phyloP scores from a whole-genome alignment of 2,797 vertebrate species.

The Dermochelys coriacea region DNA sequence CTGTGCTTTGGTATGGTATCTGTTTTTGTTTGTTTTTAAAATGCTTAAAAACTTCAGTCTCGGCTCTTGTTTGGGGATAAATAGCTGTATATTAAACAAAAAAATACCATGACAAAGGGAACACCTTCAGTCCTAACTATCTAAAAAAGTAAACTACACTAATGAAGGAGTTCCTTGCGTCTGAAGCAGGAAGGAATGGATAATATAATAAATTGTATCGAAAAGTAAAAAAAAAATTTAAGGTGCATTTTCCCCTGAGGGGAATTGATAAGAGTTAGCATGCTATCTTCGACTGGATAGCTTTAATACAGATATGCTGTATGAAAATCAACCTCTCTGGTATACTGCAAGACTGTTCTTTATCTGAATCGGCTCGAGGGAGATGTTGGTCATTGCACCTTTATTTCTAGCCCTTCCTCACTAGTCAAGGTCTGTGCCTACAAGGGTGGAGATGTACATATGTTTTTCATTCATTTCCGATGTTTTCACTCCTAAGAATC shows the following conservation, averaged over 20 bases:
- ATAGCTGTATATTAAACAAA: constrained; percentile 63
- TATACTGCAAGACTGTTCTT: constrained; percentile 46
- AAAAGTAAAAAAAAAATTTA: constrained; percentile 33
- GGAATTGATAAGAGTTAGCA: constrained; percentile 48
- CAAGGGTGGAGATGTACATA: constrained; percentile 70
- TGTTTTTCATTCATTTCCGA: constrained; percentile 73
- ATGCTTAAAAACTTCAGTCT: constrained; percentile 78
- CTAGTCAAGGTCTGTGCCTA: constrained; percentile 76
- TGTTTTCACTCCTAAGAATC: constrained; percentile 68
- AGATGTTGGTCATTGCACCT: constrained; percentile 60
- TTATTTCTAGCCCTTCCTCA: constrained; percentile 68
- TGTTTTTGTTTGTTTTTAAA: constrained; percentile 75
- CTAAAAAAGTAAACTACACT: not conserved
- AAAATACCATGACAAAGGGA: constrained; percentile 37
- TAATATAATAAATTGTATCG: not conserved
- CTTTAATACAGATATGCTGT: constrained; percentile 66
- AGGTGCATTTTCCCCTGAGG: constrained; percentile 73
- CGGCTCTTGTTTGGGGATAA: constrained; percentile 68
- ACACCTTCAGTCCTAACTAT: constrained; percentile 45
- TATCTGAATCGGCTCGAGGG: constrained; percentile 31
- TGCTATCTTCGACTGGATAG: constrained; percentile 67
- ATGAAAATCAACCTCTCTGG: constrained; percentile 68
- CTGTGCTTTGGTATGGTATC: constrained; percentile 77
- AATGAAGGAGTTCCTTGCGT: constrained; percentile 40
- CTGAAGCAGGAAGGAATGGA: constrained; percentile 30